Base-by-base conservation (phyloP, 2,797 vertebrate genomes). In the Fistularia tabacaria region DNA sequence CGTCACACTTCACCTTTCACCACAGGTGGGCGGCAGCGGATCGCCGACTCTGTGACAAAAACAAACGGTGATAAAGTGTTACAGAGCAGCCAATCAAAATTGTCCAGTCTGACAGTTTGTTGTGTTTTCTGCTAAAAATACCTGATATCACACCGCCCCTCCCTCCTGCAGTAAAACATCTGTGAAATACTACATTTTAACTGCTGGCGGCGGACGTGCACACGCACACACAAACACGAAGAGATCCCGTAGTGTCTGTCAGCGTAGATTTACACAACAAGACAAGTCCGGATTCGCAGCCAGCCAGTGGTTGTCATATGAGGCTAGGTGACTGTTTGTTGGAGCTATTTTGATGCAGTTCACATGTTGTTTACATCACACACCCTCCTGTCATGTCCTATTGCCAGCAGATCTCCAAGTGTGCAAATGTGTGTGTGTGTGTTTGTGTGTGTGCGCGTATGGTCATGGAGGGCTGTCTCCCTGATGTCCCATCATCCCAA, bases 361-460 rank as follows among this genome's bases (percentile, higher is more conserved):
- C 80, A 83, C 76, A 84, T 77, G 73, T 57, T 79, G 73, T 85
- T 84, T 74, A 62, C 74, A 74, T 87, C 79, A 84, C 74, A 75
- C 75, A 70, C 64, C 59, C 76, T 57, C 65, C 70, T 74, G 74
- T 77, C 81, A 83, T 44, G 62, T 65, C 49, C 60, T 66, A 59
- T 76, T 69, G 63, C 54, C 62, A 54, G 60, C 59, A 56, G 42
- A 60, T 69, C 59, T 69, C 1, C 38, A 45, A 58, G 53, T 57
- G 57, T 58, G 44, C 46, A 9, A 37, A 14, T 52, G 48, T 47
- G 51, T 73, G 48, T 64, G 66, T 36, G 25, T 7, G 54, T 55
- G 47, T n/a, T n/a, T n/a, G n/a, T 52, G 48, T 47, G 51, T 73
- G 48, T 64, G 66, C 14, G 25, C 6, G 54, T 55, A 44, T 46